Percentiles rank a stretch among this genome's conserved stretches.
Evolutionary conservation across 1,140 invertebrate genomes (phyloP).

Genomic region (Telenomus remus): DNA sequence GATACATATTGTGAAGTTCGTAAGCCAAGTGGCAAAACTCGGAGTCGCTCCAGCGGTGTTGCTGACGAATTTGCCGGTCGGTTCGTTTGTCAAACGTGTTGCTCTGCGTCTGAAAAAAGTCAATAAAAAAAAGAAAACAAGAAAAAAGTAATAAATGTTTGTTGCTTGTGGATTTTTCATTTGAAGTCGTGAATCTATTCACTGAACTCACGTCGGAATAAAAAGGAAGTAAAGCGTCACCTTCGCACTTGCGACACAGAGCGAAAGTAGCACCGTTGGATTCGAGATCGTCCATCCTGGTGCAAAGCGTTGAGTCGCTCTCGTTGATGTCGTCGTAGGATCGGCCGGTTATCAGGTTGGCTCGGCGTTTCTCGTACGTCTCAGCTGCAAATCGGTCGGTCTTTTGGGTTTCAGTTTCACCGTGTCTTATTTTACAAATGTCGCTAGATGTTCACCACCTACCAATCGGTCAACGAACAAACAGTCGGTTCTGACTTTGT

Average conservation of each 20-base stretch:
- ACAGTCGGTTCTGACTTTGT: conserved; percentile 4
- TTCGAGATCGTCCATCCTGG: conserved; percentile 49
- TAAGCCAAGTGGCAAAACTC: conserved; percentile 72
- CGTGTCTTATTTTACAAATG: conserved; percentile 31
- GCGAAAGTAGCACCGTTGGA: conserved; percentile 43
- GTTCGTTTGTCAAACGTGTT: conserved; percentile 48
- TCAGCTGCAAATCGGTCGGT: conserved; percentile 46
- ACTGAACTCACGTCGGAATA: conserved; percentile 66
- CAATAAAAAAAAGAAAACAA: neutral
- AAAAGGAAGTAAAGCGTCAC: conserved; percentile 68
- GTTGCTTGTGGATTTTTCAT: conserved; percentile 8
- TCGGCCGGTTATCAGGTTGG: conserved; percentile 23
- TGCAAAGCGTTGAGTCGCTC: conserved; percentile 46
- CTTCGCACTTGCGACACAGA: conserved; percentile 65
- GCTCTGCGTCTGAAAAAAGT: neutral
- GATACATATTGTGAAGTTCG: conserved; percentile 68
- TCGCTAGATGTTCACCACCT: conserved; percentile 42
- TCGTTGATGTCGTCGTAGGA: conserved; percentile 52
- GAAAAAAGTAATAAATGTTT: neutral
- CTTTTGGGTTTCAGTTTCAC: conserved; percentile 34
- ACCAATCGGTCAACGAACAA: conserved; percentile 21
- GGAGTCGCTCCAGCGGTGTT: conserved; percentile 71
- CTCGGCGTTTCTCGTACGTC: conserved; percentile 43
- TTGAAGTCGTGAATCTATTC: neutral
- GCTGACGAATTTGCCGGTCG: conserved; percentile 59